These are phyloP conservation scores for Argyresthia goedartella DNA, from an alignment of 2,888 invertebrate genomes.

Conservation along the genomic window DNA sequence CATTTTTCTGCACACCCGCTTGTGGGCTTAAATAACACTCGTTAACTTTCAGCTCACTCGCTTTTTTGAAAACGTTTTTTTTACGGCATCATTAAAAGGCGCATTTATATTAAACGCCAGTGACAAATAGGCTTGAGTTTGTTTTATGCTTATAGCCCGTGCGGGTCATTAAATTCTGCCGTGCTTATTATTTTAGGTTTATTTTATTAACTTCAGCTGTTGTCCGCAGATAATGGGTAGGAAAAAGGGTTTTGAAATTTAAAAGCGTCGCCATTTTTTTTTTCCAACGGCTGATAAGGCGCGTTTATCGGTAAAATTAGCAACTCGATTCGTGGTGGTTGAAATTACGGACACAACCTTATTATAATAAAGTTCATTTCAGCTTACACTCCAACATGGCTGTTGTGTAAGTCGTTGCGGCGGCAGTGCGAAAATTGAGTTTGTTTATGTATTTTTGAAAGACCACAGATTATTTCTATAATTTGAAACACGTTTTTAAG, in stretches of 20 bases:
- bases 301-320: no score
- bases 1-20: constrained; percentile 41
- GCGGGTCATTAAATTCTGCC: neutral
- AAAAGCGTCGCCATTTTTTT: neutral
- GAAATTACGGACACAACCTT: no score
- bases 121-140: neutral
- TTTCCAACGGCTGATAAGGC: neutral
- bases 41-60: constrained; percentile 51
- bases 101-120: constrained; percentile 25
- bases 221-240: constrained; percentile 9
- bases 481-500: no score
- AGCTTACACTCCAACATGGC: no score
- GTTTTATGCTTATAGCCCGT: neutral
- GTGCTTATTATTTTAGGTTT: no score
- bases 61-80: constrained; percentile 26
- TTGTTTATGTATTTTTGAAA: no score
- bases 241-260: neutral
- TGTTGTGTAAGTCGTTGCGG: no score
- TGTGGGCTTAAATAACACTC: constrained; percentile 56
- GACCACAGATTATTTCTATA: no score
- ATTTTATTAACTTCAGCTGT: no score
- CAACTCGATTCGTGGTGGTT: no score
- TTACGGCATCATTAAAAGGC: constrained; percentile 48
- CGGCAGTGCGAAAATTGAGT: no score
- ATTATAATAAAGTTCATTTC: no score